phyloP scores from a whole-genome alignment of 1,140 invertebrate genomes.

The Drosophila athabasca region DNA sequence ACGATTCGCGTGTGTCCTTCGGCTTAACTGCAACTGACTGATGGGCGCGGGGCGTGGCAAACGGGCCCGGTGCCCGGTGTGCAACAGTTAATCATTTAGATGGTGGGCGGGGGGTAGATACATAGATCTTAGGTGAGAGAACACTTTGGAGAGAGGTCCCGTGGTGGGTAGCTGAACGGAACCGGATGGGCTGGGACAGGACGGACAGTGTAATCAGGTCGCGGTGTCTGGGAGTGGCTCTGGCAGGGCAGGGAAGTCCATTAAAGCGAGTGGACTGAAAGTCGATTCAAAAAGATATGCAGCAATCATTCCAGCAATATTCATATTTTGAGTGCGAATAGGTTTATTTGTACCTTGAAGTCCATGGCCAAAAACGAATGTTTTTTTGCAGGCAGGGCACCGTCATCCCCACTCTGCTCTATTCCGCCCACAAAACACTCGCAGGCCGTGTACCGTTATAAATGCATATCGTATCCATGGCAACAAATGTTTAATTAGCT shows the following conservation, averaged over 20 bases:
- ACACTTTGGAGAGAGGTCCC: no score
- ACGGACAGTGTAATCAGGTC: slow-evolving; percentile 16
- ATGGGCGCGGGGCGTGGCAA: slow-evolving; percentile 66
- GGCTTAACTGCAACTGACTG: slow-evolving; percentile 48
- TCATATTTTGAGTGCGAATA: no score
- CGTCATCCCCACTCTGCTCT: no score
- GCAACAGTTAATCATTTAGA: slow-evolving; percentile 70
- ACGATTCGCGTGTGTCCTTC: slow-evolving; percentile 49
- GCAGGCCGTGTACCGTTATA: not conserved
- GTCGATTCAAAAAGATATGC: no score
- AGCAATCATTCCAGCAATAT: no score
- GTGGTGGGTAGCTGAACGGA: not conserved
- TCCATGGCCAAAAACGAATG: no score
- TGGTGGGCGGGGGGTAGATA: not conserved
- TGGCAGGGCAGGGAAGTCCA: not conserved
- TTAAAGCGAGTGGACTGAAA: no score
- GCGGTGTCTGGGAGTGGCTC: slow-evolving; percentile 24
- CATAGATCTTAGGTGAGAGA: slow-evolving; percentile 21
- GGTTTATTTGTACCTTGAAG: no score
- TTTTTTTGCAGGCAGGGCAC: no score
- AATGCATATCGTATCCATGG: no score
- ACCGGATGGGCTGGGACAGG: not conserved
- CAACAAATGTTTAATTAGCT: slow-evolving; percentile 12
- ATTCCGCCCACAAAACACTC: not conserved
- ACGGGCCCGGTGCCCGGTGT: slow-evolving; percentile 19